Evolutionary conservation across 2,797 vertebrate species (phyloP).

Genomic region (Sternotherus odoratus): DNA sequence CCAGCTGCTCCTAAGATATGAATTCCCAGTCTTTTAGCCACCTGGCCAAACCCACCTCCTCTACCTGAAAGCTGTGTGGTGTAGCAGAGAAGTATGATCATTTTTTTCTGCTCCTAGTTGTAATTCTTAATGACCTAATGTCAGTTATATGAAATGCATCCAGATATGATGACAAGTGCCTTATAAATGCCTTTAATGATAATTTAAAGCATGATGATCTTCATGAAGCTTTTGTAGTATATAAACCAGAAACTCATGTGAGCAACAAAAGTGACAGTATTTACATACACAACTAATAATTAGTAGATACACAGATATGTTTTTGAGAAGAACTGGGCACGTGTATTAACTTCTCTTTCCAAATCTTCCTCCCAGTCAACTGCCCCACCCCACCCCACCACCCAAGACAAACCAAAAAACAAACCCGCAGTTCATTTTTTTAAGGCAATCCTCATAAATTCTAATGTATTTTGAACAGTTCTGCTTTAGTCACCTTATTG

Average conservation of each 20-base stretch:
- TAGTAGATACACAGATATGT: slow-evolving; percentile 9
- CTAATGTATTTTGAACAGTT: neutral
- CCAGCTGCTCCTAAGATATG: neutral
- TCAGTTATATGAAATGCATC: slow-evolving; percentile 37
- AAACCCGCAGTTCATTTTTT: neutral
- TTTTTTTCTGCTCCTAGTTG: neutral
- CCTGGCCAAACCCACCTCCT: neutral
- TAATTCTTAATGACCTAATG: slow-evolving; percentile 42
- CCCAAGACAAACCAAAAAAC: neutral
- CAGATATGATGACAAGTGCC: slow-evolving; percentile 44
- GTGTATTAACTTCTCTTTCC: neutral
- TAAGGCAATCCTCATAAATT: neutral
- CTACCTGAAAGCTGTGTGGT: neutral
- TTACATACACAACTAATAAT: neutral
- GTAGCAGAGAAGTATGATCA: neutral
- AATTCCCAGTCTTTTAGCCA: neutral
- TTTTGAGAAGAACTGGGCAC: neutral
- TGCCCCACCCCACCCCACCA: fast-evolving
- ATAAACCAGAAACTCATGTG: slow-evolving; percentile 61
- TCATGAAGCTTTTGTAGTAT: slow-evolving; percentile 51
- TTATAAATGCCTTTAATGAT: slow-evolving; percentile 43
- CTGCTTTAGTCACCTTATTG: neutral
- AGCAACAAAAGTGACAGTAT: slow-evolving; percentile 36
- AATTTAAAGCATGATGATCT: slow-evolving; percentile 54
- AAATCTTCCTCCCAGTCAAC: neutral